phyloP scores from a whole-genome alignment of 1,140 invertebrate genomes.

The Camponotus floridanus region DNA sequence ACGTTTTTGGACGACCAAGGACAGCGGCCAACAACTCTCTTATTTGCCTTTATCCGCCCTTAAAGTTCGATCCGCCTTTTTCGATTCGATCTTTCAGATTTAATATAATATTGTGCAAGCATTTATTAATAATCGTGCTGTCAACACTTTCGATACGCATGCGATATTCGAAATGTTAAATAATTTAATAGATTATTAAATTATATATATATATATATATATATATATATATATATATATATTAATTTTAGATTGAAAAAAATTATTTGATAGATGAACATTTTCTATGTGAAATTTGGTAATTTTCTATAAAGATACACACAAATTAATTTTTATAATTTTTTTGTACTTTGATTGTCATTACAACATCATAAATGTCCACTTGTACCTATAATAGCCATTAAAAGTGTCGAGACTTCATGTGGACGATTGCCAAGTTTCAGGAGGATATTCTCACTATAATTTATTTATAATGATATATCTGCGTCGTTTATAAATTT shows the following conservation, averaged over 20 bases:
- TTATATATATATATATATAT: neutral
- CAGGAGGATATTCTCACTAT: neutral
- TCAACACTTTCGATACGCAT: too few species aligned
- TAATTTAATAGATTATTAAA: conserved; percentile 1
- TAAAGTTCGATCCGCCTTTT: conserved; percentile 27
- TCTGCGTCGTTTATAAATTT: conserved; percentile 8
- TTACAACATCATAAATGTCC: neutral
- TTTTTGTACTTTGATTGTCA: neutral
- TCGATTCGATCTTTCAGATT: too few species aligned
- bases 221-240: neutral
- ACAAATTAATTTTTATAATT: neutral
- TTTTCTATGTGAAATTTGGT: neutral
- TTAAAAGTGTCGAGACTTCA: conserved; percentile 9
- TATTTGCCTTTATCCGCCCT: conserved; percentile 57
- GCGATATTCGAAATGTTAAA: neutral
- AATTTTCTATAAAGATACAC: neutral
- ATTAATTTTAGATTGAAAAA: neutral
- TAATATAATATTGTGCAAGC: neutral
- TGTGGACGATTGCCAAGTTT: conserved; percentile 30
- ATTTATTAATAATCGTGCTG: neutral
- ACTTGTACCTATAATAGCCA: neutral
- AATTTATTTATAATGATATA: conserved; percentile 4
- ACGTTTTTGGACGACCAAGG: conserved; percentile 58
- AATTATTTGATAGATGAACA: neutral
- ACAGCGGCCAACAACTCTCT: conserved; percentile 56